Base-by-base conservation (phyloP, 2,888 invertebrate genomes). In the Strigamia transsilvanica region DNA sequence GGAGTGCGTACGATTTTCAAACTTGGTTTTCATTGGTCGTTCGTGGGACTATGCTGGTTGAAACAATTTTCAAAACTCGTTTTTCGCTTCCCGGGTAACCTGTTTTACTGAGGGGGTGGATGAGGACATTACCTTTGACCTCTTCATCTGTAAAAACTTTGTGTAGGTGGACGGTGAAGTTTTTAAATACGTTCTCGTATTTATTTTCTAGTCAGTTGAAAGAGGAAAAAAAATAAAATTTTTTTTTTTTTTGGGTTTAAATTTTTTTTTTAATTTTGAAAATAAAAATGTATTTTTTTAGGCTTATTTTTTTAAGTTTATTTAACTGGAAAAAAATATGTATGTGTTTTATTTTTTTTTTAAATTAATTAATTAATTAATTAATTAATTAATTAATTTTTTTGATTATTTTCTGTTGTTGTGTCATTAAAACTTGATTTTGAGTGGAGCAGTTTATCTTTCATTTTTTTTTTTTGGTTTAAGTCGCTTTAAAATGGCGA, bases 61-160 rank as follows among this genome's bases (percentile, higher is more conserved):
- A 73, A 73, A 73, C 73, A 27, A 32, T 73, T 73, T 73, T 73
- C 73, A 73, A 73, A 73, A 73, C 73, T 73, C n/a, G 73, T 73
- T 73, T 73, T 32, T 73, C 13, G 73, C 23, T 56, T 56, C 56
- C 56, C 73, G 73, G 73, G 73, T 73, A 73, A 73, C 73, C 73
- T 73, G 73, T 73, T 73, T 73, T 73, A 73, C 13, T 73, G 73
- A 32, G 73, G 73, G 73, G 73, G 73, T 73, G 73, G 73, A 73
- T 73, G 73, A 73, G 73, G 73, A 73, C 73, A 73, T 73, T 27
- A 73, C 73, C 73, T 73, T 73, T 73, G 73, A 73, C 73, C 73
- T 73, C 73, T 73, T 73, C 73, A 73, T 73, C 73, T 73, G 27
- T 1, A 32, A 73, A 23, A 73, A 73, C 10, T 66, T 27, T 27